A percentile compares a stretch with the other conserved stretches of the same genome.
Conservation (phyloP, 2,113 vertebrate species). For the Excalfactoria chinensis region DNA sequence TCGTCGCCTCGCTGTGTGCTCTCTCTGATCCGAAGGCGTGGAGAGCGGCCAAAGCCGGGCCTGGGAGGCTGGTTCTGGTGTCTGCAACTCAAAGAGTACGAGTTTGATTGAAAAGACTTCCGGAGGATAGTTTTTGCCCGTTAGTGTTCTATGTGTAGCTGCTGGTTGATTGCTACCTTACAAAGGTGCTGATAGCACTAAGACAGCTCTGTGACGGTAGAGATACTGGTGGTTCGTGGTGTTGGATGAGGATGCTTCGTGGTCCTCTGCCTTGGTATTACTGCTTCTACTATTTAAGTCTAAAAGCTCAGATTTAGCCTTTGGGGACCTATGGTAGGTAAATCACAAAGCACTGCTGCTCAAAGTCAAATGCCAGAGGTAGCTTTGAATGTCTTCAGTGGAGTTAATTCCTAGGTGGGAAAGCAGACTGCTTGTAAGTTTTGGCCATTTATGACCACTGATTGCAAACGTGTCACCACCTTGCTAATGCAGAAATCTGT, state of each 20-base stretch:
- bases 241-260: background rate
- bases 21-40: background rate
- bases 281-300: fast-evolving
- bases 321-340: background rate
- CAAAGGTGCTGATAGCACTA: background rate
- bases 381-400: background rate
- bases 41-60: background rate
- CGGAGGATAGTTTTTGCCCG: fast-evolving
- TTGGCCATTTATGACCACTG: background rate
- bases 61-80: background rate
- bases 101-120: background rate
- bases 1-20: fast-evolving
- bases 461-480: background rate
- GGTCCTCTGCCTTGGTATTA: background rate
- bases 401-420: background rate
- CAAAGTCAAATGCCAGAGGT: background rate
- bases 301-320: background rate
- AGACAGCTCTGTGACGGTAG: background rate
- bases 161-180: background rate
- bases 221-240: background rate
- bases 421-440: background rate
- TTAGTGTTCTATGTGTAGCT: background rate
- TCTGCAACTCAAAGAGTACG: fast-evolving
- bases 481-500: background rate
- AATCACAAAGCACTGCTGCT: background rate